phyloP scores from a whole-genome alignment of 2,113 vertebrate species.

The Sylvicapra grimmia region DNA sequence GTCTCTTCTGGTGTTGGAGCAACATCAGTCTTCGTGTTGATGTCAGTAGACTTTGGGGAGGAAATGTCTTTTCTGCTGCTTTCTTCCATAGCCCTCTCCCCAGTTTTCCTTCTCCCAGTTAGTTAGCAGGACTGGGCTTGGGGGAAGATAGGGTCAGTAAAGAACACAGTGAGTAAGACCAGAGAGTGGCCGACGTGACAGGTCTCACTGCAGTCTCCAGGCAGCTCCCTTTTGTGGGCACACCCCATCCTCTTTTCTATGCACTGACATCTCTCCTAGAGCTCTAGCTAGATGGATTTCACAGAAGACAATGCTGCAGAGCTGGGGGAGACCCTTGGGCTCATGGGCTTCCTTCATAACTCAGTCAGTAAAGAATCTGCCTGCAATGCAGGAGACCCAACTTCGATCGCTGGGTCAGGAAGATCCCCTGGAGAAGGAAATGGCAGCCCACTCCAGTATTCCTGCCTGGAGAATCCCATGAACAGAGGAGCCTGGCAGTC shows the following conservation, averaged over 20 bases:
- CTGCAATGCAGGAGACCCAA: neutral
- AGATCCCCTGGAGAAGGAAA: neutral
- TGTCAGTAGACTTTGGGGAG: neutral
- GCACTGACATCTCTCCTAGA: neutral
- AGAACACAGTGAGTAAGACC: neutral
- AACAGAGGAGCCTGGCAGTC: neutral
- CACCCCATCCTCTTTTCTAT: accelerated
- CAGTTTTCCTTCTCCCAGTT: neutral
- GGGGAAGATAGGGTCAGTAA: neutral
- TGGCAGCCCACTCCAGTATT: neutral
- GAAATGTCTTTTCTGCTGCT: neutral
- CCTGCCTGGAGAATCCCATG: neutral
- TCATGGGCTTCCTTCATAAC: neutral
- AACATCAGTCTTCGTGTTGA: neutral
- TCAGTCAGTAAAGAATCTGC: neutral
- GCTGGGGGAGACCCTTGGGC: neutral
- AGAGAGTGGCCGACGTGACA: neutral
- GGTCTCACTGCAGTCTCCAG: neutral
- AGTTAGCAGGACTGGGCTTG: neutral
- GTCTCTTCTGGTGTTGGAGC: neutral
- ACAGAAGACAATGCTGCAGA: neutral
- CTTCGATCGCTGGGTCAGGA: neutral
- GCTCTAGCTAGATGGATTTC: neutral
- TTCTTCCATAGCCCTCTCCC: neutral
- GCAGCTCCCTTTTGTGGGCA: too few species aligned